Conservation (phyloP, 2,888 invertebrate species). For the Temnothorax ravouxi region DNA sequence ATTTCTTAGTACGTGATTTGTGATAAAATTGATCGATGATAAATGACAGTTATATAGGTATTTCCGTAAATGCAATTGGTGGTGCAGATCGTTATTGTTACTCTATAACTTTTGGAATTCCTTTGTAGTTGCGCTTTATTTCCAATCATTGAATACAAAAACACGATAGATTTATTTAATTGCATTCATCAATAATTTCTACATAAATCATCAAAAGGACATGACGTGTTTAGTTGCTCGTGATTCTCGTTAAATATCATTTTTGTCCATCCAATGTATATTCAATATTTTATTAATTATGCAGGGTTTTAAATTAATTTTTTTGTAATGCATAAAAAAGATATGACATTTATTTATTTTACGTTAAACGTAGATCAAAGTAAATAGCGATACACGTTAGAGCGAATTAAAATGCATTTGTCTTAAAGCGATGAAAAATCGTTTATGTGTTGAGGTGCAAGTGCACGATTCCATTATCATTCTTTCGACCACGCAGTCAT, state of each 20-base stretch:
- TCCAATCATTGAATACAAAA: not conserved
- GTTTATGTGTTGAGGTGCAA: not conserved
- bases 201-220: slow-evolving; percentile 30
- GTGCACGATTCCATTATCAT: slow-evolving; percentile 69
- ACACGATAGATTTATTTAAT: slow-evolving; percentile 41
- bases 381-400: not conserved
- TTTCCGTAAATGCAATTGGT: slow-evolving; percentile 9
- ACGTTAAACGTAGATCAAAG: not conserved
- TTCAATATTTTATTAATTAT: slow-evolving; percentile 52
- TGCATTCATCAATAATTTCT: slow-evolving; percentile 46
- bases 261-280: slow-evolving; percentile 15
- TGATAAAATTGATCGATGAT: slow-evolving; percentile 17
- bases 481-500: slow-evolving; percentile 75
- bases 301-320: not conserved
- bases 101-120: not conserved
- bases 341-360: not conserved
- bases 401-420: slow-evolving; percentile 27
- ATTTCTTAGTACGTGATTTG: slow-evolving; percentile 16
- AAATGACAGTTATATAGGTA: not conserved
- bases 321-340: not conserved
- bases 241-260: slow-evolving; percentile 46
- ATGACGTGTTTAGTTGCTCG: slow-evolving; percentile 27
- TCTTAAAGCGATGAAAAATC: not conserved
- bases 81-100: not conserved
- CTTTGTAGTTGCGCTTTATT: slow-evolving; percentile 36